Evolutionary conservation across 1,140 invertebrate species (phyloP).

Genomic region (Rhopalosiphum maidis): DNA sequence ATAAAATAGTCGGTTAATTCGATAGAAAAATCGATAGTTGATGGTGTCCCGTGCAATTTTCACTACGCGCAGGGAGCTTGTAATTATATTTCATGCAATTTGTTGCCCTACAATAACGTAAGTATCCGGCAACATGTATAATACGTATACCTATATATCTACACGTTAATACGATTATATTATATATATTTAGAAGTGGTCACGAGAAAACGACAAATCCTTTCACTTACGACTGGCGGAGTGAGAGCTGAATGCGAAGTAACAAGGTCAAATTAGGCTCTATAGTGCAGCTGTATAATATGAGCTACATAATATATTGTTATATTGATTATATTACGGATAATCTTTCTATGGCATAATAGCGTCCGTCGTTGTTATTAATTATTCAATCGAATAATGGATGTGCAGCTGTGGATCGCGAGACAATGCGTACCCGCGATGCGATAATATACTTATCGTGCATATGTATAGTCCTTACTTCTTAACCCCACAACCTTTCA

Average conservation of each 20-base stretch:
- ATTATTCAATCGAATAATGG: background rate
- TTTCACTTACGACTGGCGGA: background rate
- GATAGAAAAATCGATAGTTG: background rate
- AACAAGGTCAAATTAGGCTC: slow-evolving; percentile 23
- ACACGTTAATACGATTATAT: background rate
- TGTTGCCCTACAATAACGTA: background rate
- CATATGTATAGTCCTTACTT: no score
- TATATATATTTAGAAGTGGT: background rate
- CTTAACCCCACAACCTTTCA: no score
- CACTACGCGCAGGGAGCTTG: background rate
- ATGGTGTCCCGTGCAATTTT: background rate
- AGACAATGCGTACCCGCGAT: no score
- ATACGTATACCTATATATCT: background rate
- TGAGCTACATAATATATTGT: background rate
- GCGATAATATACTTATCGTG: no score
- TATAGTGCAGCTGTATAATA: background rate
- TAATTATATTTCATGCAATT: background rate
- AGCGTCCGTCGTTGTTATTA: background rate
- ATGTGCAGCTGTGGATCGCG: no score
- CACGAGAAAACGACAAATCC: slow-evolving; percentile 20
- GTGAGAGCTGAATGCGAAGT: slow-evolving; percentile 18
- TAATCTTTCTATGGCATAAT: background rate
- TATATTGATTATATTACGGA: background rate
- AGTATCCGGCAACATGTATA: background rate
- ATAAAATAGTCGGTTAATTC: background rate